Evolutionary conservation across 2,113 vertebrate genomes (phyloP).

Genomic region (Tylochromis polylepis): DNA sequence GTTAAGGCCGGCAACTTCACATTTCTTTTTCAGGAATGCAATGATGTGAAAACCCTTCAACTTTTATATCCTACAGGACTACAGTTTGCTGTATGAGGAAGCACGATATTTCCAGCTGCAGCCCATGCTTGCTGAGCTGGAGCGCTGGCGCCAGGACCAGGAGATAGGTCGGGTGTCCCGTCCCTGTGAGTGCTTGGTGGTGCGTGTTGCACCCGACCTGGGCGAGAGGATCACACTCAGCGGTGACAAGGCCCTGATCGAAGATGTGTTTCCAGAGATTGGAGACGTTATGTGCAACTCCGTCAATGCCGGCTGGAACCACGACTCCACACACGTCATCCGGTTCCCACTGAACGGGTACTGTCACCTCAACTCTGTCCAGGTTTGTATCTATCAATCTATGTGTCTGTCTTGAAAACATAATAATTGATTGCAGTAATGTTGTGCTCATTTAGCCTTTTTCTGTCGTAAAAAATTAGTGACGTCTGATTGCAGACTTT

Average conservation of each 20-base stretch:
- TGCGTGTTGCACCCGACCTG: conserved; percentile 92
- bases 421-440: not conserved
- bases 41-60: not conserved
- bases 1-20: not conserved
- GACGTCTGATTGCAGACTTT: conserved; percentile 11
- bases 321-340: conserved; percentile 96
- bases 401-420: not conserved
- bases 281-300: conserved; percentile 98
- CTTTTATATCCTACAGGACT: conserved; percentile 76
- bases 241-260: conserved; percentile 94
- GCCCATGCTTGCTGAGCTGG: conserved; percentile 93
- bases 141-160: conserved; percentile 94
- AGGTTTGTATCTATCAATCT: conserved; percentile 73
- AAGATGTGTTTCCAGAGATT: conserved; percentile 95
- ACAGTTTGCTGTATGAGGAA: conserved; percentile 95
- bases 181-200: conserved; percentile 95
- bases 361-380: conserved; percentile 98
- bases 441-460: conserved; percentile 5
- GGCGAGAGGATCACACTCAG: conserved; percentile 95
- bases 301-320: conserved; percentile 84
- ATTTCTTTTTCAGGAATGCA: not conserved
- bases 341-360: conserved; percentile 96
- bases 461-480: not conserved
- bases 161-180: conserved; percentile 85
- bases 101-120: conserved; percentile 97